Conservation (phyloP, 2,113 vertebrate genomes). For the Trinectes maculatus region DNA sequence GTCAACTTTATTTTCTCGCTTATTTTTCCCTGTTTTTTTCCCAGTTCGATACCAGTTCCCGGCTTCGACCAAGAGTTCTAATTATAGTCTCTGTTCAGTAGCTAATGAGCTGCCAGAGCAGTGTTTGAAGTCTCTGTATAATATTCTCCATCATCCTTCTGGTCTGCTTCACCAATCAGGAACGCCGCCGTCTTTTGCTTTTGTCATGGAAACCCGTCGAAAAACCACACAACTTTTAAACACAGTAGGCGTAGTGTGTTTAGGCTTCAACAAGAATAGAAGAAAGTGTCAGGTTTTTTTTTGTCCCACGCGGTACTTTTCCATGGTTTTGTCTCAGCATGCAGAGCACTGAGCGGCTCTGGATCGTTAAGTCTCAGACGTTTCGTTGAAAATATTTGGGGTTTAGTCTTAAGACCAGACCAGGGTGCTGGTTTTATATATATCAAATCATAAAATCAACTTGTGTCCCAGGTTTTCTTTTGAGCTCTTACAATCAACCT, state of each 20-base stretch:
- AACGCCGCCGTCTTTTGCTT: conserved; percentile 26
- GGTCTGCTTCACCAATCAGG: conserved; percentile 26
- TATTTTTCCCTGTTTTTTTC: no score
- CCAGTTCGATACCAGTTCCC: conserved; percentile 16
- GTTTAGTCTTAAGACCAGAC: conserved; percentile 39
- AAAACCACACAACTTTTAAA: conserved; percentile 34
- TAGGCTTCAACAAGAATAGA: conserved; percentile 32
- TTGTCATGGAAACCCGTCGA: conserved; percentile 34
- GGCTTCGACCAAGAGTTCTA: conserved; percentile 10
- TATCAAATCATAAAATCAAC: conserved; percentile 16
- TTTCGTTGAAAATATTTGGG: conserved; percentile 41
- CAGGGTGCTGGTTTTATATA: conserved; percentile 1
- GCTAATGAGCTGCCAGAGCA: conserved; percentile 27
- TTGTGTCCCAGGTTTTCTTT: not conserved
- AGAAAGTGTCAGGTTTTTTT: conserved; percentile 40
- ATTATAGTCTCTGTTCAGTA: conserved; percentile 24
- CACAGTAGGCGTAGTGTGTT: conserved; percentile 20
- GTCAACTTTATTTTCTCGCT: not conserved
- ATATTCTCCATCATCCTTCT: conserved; percentile 23
- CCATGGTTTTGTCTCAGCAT: conserved; percentile 44
- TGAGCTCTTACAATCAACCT: conserved; percentile 14
- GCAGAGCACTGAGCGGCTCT: conserved; percentile 27
- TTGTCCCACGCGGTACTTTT: conserved; percentile 59
- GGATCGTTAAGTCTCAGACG: conserved; percentile 42
- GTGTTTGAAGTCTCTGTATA: conserved; percentile 39